Evolutionary conservation across 2,113 vertebrate species (phyloP).

Genomic region (Sturnira hondurensis): DNA sequence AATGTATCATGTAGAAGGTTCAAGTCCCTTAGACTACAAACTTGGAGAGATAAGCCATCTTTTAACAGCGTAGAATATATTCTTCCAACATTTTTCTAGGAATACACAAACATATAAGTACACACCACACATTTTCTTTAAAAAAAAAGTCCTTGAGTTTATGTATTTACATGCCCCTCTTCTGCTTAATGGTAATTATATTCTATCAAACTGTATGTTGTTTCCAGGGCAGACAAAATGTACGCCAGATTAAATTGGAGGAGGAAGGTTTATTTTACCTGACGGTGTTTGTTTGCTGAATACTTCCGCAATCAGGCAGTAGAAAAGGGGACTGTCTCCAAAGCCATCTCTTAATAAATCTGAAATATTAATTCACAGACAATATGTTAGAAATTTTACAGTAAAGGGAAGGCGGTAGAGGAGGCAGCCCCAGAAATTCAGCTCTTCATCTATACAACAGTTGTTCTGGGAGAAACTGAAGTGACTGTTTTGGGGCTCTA

Average conservation of each 20-base stretch:
- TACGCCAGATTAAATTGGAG: background rate
- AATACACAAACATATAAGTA: background rate
- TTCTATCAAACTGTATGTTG: background rate
- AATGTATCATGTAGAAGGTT: background rate
- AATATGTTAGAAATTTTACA: constrained; percentile 25
- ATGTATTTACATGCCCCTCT: background rate
- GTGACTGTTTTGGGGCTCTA: background rate
- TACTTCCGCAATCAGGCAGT: constrained; percentile 82
- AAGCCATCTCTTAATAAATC: constrained; percentile 86
- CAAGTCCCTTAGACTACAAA: constrained; percentile 16
- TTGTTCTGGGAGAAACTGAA: background rate
- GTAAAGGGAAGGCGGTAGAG: background rate
- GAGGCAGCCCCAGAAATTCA: background rate
- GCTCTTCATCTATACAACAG: background rate
- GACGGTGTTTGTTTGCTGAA: constrained; percentile 63
- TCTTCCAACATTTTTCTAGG: background rate
- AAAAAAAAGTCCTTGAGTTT: background rate
- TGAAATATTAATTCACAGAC: constrained; percentile 64
- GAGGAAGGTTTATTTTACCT: constrained; percentile 55
- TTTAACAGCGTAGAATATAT: background rate
- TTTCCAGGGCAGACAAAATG: constrained; percentile 31
- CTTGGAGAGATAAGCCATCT: background rate
- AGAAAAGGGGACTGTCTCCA: constrained; percentile 83
- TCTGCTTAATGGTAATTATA: background rate
- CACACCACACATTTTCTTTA: background rate